phyloP scores from a whole-genome alignment of 30 jellyfish, hydroid and myxozoan species.

The Catostylus mosaicus region DNA sequence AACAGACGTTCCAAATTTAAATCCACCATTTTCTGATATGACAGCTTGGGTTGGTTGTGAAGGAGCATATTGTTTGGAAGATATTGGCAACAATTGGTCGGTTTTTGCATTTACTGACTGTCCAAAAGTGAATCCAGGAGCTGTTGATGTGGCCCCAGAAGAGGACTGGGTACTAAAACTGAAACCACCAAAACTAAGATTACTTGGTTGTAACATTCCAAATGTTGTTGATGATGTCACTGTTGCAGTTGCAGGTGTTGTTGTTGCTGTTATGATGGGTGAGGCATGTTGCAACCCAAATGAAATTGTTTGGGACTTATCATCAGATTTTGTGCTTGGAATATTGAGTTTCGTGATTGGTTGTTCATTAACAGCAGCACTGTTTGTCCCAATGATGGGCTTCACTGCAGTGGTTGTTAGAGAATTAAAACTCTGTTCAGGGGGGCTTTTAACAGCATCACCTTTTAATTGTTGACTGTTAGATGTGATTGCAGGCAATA shows the following conservation, averaged over 20 bases:
- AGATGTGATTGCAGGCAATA: background rate
- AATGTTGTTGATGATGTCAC: background rate
- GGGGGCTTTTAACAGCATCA: background rate
- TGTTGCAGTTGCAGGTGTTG: background rate
- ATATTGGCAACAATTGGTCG: background rate
- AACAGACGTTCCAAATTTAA: background rate
- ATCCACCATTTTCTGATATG: background rate
- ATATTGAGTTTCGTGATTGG: background rate
- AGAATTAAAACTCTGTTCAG: background rate
- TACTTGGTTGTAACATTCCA: background rate
- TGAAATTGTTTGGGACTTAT: background rate
- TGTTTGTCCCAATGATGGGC: background rate
- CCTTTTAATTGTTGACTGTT: background rate
- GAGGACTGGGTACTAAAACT: conserved; percentile 25
- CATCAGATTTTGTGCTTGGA: background rate
- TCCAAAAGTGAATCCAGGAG: conserved; percentile 2
- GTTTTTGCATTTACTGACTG: background rate
- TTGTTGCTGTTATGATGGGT: conserved; percentile 5
- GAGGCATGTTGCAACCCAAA: conserved; percentile 2
- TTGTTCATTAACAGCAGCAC: background rate
- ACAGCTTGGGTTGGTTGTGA: conserved; percentile 1
- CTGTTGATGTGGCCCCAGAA: conserved; percentile 17
- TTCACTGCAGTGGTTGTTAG: background rate
- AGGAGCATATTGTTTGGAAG: background rate
- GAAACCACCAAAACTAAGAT: background rate